These are phyloP conservation scores for Noctuana brunneofusca DNA, from an alignment of 2,888 invertebrate species.

Conservation along the genomic window DNA sequence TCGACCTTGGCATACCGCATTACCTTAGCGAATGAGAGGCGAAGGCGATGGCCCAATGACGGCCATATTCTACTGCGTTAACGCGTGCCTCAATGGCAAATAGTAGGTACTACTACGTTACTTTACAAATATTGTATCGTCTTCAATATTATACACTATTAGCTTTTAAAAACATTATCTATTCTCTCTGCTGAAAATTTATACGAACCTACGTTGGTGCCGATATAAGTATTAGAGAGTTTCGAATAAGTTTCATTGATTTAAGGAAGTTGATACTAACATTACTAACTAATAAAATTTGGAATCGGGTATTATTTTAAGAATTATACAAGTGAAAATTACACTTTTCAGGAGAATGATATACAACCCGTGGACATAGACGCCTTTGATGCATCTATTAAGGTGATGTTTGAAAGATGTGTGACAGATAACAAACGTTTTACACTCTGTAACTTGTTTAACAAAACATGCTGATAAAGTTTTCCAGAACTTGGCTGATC, in stretches of 20 bases:
- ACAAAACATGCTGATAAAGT: constrained; percentile 13
- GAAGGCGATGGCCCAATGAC: constrained; percentile 14
- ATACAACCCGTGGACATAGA: constrained; percentile 70
- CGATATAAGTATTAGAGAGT: too few species aligned
- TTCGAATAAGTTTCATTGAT: too few species aligned
- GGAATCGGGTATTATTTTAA: too few species aligned
- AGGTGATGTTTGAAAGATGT: constrained; percentile 67
- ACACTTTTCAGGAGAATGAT: constrained; percentile 71
- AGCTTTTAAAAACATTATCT: too few species aligned
- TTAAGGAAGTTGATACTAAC: background rate
- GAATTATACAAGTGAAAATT: background rate
- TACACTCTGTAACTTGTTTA: constrained; percentile 25
- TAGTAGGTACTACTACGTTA: background rate
- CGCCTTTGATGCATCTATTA: constrained; percentile 77
- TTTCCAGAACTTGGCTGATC: constrained; percentile 31
- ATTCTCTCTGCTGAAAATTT: too few species aligned
- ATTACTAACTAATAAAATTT: background rate
- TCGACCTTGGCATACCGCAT: constrained; percentile 19
- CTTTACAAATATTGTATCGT: too few species aligned
- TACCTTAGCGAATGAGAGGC: constrained; percentile 17
- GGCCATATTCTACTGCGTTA: background rate
- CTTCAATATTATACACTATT: too few species aligned
- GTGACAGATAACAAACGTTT: constrained; percentile 35
- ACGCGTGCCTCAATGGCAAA: background rate
- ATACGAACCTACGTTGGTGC: too few species aligned